Evolutionary conservation across 2,888 invertebrate species (phyloP).

Genomic region (Panopea generosa): DNA sequence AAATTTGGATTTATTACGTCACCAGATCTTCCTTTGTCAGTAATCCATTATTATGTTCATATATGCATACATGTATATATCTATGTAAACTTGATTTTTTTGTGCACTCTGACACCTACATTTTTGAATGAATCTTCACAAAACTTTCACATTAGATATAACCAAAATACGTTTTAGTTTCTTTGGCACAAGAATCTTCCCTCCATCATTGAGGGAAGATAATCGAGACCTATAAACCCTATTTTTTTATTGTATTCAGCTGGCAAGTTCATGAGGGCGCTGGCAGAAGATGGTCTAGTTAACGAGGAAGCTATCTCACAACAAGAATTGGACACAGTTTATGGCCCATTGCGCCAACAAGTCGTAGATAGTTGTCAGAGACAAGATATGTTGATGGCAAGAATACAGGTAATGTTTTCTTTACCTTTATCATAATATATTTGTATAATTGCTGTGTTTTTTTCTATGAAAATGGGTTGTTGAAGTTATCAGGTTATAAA

Average conservation of each 20-base stretch:
- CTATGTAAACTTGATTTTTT: too few relatives aligned
- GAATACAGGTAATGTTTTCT: slow-evolving; percentile 81
- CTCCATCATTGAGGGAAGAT: too few relatives aligned
- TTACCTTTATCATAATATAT: neutral
- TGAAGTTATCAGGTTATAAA: too few relatives aligned
- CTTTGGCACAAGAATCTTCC: neutral
- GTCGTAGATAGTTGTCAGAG: slow-evolving; percentile 90
- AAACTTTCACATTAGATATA: too few relatives aligned
- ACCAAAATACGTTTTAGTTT: neutral
- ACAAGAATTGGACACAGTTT: slow-evolving; percentile 89
- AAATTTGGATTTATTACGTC: too few relatives aligned
- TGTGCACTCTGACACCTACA: too few relatives aligned
- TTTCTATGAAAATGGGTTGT: too few relatives aligned
- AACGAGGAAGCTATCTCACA: slow-evolving; percentile 91
- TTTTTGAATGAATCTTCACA: too few relatives aligned
- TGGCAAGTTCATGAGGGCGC: slow-evolving; percentile 90
- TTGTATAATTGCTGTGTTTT: neutral
- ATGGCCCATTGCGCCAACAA: slow-evolving; percentile 92
- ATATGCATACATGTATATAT: too few relatives aligned
- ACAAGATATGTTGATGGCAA: slow-evolving; percentile 81
- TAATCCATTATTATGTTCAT: too few relatives aligned
- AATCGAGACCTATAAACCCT: too few relatives aligned
- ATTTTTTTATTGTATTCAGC: slow-evolving; percentile 85
- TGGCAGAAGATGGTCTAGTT: slow-evolving; percentile 92
- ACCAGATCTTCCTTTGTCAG: too few relatives aligned